A percentile compares a stretch with the other conserved stretches of the same genome.
Evolutionary conservation across 2,113 vertebrate genomes (phyloP).

Genomic region (Bufo bufo): DNA sequence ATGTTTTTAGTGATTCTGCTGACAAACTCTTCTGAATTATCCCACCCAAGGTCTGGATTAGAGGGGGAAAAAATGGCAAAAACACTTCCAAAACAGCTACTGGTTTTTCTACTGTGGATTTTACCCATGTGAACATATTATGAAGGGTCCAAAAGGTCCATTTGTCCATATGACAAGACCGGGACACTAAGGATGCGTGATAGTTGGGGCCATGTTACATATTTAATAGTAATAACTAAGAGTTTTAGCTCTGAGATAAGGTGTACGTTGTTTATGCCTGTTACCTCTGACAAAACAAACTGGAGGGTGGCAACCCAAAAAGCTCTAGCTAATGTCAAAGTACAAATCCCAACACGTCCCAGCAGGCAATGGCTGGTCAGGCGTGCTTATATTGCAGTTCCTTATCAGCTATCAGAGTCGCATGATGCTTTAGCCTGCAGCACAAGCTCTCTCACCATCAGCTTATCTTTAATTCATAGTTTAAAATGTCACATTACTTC

Average conservation of each 20-base stretch:
- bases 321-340: neutral
- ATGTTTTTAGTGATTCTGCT: too few relatives aligned
- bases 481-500: constrained; percentile 8
- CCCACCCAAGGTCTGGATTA: too few relatives aligned
- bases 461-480: constrained; percentile 15
- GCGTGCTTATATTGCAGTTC: neutral
- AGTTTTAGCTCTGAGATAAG: neutral
- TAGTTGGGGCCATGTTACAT: too few relatives aligned
- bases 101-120: too few relatives aligned
- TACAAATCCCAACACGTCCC: neutral
- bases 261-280: neutral
- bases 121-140: too few relatives aligned
- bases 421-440: constrained; percentile 13
- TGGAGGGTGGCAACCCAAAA: neutral
- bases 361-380: constrained; percentile 9
- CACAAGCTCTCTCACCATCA: neutral
- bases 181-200: too few relatives aligned
- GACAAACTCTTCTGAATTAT: too few relatives aligned
- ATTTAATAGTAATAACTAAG: too few relatives aligned
- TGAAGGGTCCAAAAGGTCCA: too few relatives aligned
- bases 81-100: too few relatives aligned
- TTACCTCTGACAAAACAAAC: neutral
- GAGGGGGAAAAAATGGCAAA: too few relatives aligned
- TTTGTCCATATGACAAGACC: too few relatives aligned
- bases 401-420: neutral